Evolutionary conservation across 2,888 invertebrate species (phyloP).

Genomic region (Eurytoma adleriae): DNA sequence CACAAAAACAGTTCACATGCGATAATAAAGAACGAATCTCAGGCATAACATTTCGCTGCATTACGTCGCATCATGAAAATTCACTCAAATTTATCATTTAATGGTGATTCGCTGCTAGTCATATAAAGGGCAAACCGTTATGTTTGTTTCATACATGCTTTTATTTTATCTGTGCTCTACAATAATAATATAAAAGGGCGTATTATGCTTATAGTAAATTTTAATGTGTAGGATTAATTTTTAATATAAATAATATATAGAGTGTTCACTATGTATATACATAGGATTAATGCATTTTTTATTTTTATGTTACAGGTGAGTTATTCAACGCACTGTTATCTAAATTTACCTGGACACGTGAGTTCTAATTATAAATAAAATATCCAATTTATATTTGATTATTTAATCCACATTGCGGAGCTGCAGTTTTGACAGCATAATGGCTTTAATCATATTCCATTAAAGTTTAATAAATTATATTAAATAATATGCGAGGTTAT

Average conservation of each 20-base stretch:
- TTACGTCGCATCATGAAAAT: slow-evolving; percentile 21
- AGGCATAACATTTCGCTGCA: not conserved
- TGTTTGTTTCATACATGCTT: no score
- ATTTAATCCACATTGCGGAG: no score
- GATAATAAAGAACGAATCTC: not conserved
- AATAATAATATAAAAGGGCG: not conserved
- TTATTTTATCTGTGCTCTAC: not conserved
- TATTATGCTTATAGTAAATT: not conserved
- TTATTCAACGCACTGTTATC: not conserved
- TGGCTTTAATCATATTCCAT: no score
- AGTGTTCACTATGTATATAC: not conserved
- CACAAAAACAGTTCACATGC: not conserved
- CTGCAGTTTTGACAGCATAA: no score
- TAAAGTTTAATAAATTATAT: no score
- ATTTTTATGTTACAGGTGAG: slow-evolving; percentile 45
- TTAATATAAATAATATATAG: not conserved
- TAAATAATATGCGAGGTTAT: no score
- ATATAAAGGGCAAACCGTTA: slow-evolving; percentile 1
- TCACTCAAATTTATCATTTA: slow-evolving; percentile 9
- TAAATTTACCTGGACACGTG: not conserved
- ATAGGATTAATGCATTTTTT: not conserved
- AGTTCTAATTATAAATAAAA: slow-evolving; percentile 22
- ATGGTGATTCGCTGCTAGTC: not conserved
- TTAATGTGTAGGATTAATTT: not conserved
- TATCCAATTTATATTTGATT: no score